These are phyloP conservation scores for Syngnathus typhle DNA, from an alignment of 2,113 vertebrate species.

Conservation along the genomic window DNA sequence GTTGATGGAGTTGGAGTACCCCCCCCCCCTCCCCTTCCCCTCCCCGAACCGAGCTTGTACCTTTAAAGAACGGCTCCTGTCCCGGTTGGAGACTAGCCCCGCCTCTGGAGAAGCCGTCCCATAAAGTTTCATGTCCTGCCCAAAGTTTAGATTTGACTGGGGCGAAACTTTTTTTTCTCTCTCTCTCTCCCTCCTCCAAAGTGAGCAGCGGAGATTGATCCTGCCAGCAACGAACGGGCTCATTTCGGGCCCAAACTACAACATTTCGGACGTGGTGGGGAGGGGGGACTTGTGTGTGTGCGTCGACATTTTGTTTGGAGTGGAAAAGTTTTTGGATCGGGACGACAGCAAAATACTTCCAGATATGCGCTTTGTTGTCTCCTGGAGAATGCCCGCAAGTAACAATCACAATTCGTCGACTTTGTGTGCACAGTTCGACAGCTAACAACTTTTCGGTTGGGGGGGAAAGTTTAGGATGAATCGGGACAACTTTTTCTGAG, in stretches of 20 bases:
- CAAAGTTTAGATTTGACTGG: conserved; percentile 69
- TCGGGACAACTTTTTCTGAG: conserved; percentile 45
- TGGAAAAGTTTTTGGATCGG: conserved; percentile 15
- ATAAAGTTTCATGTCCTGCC: conserved; percentile 75
- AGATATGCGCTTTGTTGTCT: conserved; percentile 66
- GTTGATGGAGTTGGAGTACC: not conserved
- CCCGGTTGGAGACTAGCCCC: conserved; percentile 52
- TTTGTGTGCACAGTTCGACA: conserved; percentile 50
- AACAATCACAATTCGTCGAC: conserved; percentile 41
- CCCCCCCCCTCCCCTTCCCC: no score
- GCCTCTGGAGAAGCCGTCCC: conserved; percentile 60
- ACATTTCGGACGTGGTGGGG: not conserved
- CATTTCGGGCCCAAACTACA: not conserved
- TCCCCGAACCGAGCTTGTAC: conserved; percentile 29
- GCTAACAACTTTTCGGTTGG: conserved; percentile 32
- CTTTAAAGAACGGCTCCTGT: conserved; percentile 66
- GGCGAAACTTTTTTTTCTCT: conserved; percentile 55
- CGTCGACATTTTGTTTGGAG: conserved; percentile 15
- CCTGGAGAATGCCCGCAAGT: conserved; percentile 55
- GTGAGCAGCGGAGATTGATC: conserved; percentile 70
- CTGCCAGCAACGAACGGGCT: conserved; percentile 18
- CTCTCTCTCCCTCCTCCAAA: conserved; percentile 21
- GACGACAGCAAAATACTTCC: conserved; percentile 43
- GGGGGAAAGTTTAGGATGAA: conserved; percentile 46
- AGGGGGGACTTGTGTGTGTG: no score